phyloP scores from a whole-genome alignment of 2,113 vertebrate genomes.

The Halcyon malimbica region DNA sequence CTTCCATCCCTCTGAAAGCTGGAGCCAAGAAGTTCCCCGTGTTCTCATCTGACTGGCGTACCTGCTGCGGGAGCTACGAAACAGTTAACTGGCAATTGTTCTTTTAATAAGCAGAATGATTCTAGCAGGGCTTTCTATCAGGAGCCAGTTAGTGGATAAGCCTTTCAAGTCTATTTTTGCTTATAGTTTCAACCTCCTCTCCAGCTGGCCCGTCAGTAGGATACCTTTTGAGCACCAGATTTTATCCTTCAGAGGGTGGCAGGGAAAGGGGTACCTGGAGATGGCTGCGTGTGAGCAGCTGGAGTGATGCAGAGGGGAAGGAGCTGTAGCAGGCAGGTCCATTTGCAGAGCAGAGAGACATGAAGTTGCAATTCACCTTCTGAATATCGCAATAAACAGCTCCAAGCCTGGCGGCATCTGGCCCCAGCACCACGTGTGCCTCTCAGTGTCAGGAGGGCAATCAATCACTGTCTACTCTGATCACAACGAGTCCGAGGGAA shows the following conservation, averaged over 20 bases:
- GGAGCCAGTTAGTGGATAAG: background rate
- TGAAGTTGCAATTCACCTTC: background rate
- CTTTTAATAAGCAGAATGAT: constrained; percentile 4
- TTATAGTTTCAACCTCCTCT: background rate
- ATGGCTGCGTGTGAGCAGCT: background rate
- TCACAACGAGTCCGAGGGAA: background rate
- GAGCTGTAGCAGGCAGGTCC: background rate
- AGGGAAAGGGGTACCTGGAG: background rate
- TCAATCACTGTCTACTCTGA: constrained; percentile 63
- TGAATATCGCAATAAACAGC: background rate
- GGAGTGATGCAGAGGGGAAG: background rate
- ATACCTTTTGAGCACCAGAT: background rate
- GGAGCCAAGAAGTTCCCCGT: background rate
- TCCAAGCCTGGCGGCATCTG: background rate
- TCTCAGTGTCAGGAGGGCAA: background rate
- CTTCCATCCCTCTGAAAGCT: background rate
- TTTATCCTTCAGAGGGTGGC: background rate
- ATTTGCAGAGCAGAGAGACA: background rate
- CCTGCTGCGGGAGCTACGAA: background rate
- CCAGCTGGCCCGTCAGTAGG: background rate
- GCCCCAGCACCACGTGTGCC: background rate
- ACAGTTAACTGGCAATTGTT: constrained; percentile 6
- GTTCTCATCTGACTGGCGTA: background rate
- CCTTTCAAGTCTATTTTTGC: constrained; percentile 30
- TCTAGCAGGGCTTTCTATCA: background rate